These are phyloP conservation scores for Leucophenga varia DNA, from an alignment of 1,140 invertebrate genomes.

Conservation along the genomic window DNA sequence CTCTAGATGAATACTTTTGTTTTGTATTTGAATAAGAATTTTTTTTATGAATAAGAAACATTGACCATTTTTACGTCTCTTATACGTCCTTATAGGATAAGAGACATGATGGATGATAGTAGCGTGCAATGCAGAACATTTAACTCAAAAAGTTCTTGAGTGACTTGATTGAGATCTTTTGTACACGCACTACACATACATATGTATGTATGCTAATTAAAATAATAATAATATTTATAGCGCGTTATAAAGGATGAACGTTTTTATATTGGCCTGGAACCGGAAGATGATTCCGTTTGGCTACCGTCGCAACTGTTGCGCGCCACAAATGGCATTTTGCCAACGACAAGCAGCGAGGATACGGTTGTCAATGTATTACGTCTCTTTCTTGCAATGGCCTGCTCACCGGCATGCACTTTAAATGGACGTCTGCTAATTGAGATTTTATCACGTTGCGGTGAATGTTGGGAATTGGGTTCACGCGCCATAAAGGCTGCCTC, in stretches of 20 bases:
- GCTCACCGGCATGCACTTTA: constrained; percentile 76
- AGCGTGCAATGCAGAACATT: too few species aligned
- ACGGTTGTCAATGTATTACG: constrained; percentile 62
- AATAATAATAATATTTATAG: constrained; percentile 57
- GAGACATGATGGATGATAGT: too few species aligned
- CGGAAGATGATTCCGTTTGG: constrained; percentile 88
- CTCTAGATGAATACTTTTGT: too few species aligned
- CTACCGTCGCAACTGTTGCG: constrained; percentile 84
- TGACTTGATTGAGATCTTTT: too few species aligned
- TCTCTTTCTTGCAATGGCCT: constrained; percentile 77
- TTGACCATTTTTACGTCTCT: too few species aligned
- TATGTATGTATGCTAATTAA: background rate
- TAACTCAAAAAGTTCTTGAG: too few species aligned
- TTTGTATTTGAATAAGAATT: too few species aligned
- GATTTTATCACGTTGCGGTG: constrained; percentile 70
- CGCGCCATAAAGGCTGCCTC: constrained; percentile 78
- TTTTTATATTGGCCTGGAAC: constrained; percentile 87
- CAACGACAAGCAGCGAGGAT: constrained; percentile 75
- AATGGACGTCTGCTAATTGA: constrained; percentile 77
- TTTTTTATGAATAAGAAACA: too few species aligned
- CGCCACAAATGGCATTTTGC: constrained; percentile 75
- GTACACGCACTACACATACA: too few species aligned
- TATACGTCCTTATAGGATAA: too few species aligned
- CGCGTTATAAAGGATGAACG: constrained; percentile 86
- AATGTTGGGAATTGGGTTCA: constrained; percentile 72